Evolutionary conservation across 2,113 vertebrate species (phyloP), one percentile per base, ranked within the genome.

Genomic region (cattle (Bos taurus)): DNA sequence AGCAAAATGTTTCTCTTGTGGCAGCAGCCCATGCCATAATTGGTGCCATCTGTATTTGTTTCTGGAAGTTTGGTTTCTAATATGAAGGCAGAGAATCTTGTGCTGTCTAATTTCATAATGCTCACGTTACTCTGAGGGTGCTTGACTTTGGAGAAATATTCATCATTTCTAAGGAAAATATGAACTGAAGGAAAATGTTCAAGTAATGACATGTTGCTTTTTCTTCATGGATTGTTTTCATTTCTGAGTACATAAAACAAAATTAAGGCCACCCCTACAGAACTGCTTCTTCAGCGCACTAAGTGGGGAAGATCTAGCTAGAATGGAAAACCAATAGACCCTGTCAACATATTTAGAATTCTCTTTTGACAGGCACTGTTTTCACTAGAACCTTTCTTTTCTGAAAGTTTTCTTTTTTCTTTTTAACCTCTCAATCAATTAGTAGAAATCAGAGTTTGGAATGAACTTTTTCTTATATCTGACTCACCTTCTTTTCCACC

Each of bases 31-130:
- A 97, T 84, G 77, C 50, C 77, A 96, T 97, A 95, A 97, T 97
- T 95, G 80, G 88, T 88, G 91, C 97, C 97, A 98, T 98, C 97
- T 98, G 96, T 97, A 98, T 91, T 98, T 97, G 90, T 94, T 87
- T 81, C 26, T 89, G 74, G 93, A 96, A 95, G 95, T 90, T 94
- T 94, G 25, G 64, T 93, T 93, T 95, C 97, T 97, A 90, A 95
- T 83, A 71, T 59, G 87, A 96, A 95, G 77, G 15, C 60, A 52
- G 40, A 62, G 33, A 97, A 17, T 88, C 88, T 62, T 94, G 14
- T 19, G 23, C 89, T 94, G 84, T 88, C 60, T 92, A 36, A 96
- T 97, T 92, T 93, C 87, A 56, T 33, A 48, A 52, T 21, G 30
- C 71, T 91, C 19, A 14, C 96, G 91, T 80, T 81, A 85, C 92